Percentiles rank a stretch among this genome's conserved stretches.
phyloP scores from a whole-genome alignment of 64 coral and sea anemone species.

The Montipora efflorescens region DNA sequence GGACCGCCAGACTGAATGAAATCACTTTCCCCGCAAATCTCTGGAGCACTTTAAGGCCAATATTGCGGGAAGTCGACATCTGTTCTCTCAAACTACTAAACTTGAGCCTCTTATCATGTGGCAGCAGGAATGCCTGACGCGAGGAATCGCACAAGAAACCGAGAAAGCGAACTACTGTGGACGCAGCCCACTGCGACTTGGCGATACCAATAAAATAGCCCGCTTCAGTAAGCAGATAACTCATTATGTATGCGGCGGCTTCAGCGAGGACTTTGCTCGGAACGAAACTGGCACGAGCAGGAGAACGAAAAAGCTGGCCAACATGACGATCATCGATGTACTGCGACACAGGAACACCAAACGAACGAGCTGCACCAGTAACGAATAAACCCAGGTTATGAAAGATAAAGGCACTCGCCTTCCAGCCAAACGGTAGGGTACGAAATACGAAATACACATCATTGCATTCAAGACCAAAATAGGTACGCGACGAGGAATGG shows the following conservation, averaged over 20 bases:
- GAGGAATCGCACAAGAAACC: slow-evolving; percentile 21
- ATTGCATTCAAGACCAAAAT: slow-evolving; percentile 31
- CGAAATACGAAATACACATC: slow-evolving; percentile 21
- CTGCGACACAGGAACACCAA: slow-evolving; percentile 29
- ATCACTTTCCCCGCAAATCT: slow-evolving; percentile 32
- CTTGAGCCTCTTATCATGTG: slow-evolving; percentile 25
- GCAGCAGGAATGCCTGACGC: slow-evolving; percentile 22
- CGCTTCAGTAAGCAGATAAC: background rate
- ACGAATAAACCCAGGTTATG: slow-evolving; percentile 6
- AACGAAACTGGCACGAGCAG: no score
- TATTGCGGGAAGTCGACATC: background rate
- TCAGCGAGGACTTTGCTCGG: no score
- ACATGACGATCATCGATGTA: slow-evolving; percentile 55
- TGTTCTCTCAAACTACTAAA: slow-evolving; percentile 41
- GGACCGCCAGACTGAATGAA: slow-evolving; percentile 48
- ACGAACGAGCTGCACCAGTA: background rate
- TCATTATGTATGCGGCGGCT: slow-evolving; percentile 23
- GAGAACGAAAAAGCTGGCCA: slow-evolving; percentile 15
- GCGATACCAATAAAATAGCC: slow-evolving; percentile 10
- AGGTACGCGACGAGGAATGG: slow-evolving; percentile 8
- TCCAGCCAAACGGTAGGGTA: slow-evolving; percentile 40
- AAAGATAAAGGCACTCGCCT: slow-evolving; percentile 35
- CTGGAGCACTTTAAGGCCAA: slow-evolving; percentile 35
- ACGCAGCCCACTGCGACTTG: background rate
- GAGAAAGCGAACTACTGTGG: slow-evolving; percentile 9